Evolutionary conservation across 2,888 invertebrate genomes (phyloP).

Genomic region (Leptothorax acervorum): DNA sequence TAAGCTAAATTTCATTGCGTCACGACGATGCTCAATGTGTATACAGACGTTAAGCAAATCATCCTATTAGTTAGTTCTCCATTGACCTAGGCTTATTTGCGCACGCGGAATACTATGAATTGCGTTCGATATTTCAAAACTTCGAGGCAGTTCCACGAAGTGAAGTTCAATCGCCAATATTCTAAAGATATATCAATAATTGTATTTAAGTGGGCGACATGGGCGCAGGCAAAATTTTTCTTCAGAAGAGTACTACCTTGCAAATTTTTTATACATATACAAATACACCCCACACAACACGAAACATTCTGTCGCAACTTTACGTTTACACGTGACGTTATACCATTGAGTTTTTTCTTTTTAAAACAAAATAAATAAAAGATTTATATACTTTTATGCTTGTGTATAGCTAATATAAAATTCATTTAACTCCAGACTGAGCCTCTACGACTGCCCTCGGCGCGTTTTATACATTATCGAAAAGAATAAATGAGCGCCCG

Average conservation of each 20-base stretch:
- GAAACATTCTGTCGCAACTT: background rate
- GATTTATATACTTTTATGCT: background rate
- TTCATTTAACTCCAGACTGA: background rate
- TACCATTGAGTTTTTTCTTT: no score
- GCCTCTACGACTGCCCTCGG: background rate
- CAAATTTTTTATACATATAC: background rate
- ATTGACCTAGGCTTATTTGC: conserved; percentile 60
- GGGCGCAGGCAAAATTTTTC: conserved; percentile 14
- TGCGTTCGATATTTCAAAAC: conserved; percentile 27
- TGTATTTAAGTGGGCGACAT: conserved; percentile 25
- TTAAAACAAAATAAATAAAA: background rate
- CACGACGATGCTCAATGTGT: conserved; percentile 15
- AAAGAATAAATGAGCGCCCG: conserved; percentile 5
- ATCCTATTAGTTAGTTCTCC: conserved; percentile 52
- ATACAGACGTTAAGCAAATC: conserved; percentile 53
- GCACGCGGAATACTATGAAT: conserved; percentile 38
- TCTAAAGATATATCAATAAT: conserved; percentile 35
- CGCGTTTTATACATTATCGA: background rate
- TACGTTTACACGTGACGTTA: no score
- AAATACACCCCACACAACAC: background rate
- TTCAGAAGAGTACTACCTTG: background rate
- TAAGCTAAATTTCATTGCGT: conserved; percentile 49
- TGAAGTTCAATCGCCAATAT: conserved; percentile 9
- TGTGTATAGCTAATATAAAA: background rate
- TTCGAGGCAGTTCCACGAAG: background rate